These are phyloP conservation scores for Drosophila neutralis DNA, from an alignment of 2,888 invertebrate genomes.

Conservation along the genomic window DNA sequence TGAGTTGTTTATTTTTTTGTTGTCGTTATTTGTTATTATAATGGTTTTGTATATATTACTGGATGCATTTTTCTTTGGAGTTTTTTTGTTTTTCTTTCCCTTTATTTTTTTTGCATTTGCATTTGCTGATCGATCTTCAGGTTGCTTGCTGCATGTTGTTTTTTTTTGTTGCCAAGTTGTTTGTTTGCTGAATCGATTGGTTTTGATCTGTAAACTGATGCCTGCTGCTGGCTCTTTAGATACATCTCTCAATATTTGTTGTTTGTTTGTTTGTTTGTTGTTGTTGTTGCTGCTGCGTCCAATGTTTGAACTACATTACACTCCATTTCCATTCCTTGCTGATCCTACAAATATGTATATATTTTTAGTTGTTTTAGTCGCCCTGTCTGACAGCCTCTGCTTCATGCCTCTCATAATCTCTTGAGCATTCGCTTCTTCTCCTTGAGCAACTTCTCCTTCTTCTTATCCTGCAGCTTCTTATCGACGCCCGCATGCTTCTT, in stretches of 20 bases:
- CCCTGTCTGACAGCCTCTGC: conserved; percentile 4
- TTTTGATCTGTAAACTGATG: conserved; percentile 52
- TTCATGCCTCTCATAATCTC: conserved; percentile 89
- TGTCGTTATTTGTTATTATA: conserved; percentile 31
- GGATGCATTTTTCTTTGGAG: conserved; percentile 77
- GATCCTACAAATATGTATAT: conserved; percentile 18
- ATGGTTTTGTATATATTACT: conserved; percentile 61
- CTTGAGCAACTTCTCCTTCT: conserved; percentile 89
- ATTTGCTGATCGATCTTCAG: conserved; percentile 1
- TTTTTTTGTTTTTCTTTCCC: conserved; percentile 30
- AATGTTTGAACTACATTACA: conserved; percentile 12
- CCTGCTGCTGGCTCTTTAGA: conserved; percentile 37
- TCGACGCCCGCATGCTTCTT: conserved; percentile 93
- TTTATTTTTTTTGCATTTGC: conserved; percentile 9
- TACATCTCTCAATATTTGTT: conserved; percentile 13
- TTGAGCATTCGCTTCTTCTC: conserved; percentile 94
- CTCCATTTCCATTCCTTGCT: conserved; percentile 17
- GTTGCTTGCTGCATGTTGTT: conserved; percentile 1
- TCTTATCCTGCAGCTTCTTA: conserved; percentile 90
- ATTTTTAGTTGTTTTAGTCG: conserved; percentile 4
- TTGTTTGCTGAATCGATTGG: conserved; percentile 45
- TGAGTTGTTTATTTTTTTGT: conserved; percentile 6
- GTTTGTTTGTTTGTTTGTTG: conserved; percentile 2
- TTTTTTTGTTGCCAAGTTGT: conserved; percentile 1
- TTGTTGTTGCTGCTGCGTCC: background rate